Evolutionary conservation across 1,140 invertebrate genomes (phyloP).

Genomic region (Drosophila neocordata): DNA sequence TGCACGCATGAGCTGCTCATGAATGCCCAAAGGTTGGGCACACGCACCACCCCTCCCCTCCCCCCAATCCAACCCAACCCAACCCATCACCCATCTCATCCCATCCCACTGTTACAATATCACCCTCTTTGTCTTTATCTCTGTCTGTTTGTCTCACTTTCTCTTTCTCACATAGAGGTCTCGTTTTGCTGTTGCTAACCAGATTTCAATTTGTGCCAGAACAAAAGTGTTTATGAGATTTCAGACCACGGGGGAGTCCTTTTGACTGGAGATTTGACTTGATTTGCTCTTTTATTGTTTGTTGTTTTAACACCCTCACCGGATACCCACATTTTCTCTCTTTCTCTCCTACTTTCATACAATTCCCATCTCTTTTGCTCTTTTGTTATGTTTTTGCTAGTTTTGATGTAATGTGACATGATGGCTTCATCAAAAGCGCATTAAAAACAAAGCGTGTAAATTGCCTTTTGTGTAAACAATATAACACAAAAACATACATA

Average conservation of each 20-base stretch:
- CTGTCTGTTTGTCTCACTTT: too few relatives aligned
- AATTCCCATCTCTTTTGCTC: constrained; percentile 17
- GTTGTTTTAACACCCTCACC: constrained; percentile 49
- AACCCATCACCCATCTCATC: not conserved
- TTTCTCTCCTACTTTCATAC: constrained; percentile 2
- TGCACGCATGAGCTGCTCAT: constrained; percentile 58
- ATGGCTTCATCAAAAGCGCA: constrained; percentile 81
- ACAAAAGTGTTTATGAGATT: constrained; percentile 82
- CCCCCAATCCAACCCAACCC: constrained; percentile 10
- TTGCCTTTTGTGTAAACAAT: constrained; percentile 41
- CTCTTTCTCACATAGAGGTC: constrained; percentile 18
- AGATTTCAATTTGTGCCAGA: constrained; percentile 74
- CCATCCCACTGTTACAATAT: constrained; percentile 1
- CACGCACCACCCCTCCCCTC: constrained; percentile 10
- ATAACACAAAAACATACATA: not conserved
- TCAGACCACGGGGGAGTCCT: constrained; percentile 52
- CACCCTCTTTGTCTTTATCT: not conserved
- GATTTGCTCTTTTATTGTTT: constrained; percentile 29
- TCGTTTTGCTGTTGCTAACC: constrained; percentile 56
- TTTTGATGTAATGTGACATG: constrained; percentile 81
- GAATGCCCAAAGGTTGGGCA: constrained; percentile 32
- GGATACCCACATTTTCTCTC: constrained; percentile 13
- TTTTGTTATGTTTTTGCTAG: constrained; percentile 46
- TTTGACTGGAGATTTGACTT: constrained; percentile 41
- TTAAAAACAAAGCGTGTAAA: constrained; percentile 75